Evolutionary conservation across 2,888 invertebrate genomes (phyloP).

Genomic region (Odontothrips loti): DNA sequence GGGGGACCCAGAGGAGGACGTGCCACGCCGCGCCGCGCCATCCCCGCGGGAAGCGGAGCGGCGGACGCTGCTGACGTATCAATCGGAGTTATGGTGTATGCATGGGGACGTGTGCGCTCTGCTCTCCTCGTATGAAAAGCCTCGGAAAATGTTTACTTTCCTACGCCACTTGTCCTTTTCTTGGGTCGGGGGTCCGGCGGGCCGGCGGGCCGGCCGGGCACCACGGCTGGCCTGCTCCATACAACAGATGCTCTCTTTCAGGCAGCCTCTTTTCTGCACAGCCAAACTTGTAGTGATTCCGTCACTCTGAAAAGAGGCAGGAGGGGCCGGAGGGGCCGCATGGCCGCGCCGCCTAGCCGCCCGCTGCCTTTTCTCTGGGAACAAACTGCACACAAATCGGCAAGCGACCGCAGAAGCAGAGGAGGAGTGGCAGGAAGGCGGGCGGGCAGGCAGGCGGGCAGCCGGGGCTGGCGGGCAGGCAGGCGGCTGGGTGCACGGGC

Average conservation of each 20-base stretch:
- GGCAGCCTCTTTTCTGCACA: slow-evolving; percentile 14
- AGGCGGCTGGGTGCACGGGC: background rate
- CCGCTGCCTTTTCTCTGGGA: slow-evolving; percentile 14
- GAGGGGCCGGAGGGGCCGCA: background rate
- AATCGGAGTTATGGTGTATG: background rate
- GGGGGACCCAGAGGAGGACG: too few species aligned
- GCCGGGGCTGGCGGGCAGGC: background rate
- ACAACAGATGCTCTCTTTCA: slow-evolving; percentile 24
- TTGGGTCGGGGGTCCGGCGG: background rate
- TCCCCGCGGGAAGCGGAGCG: too few species aligned
- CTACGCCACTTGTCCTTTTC: background rate
- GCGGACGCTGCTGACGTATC: too few species aligned
- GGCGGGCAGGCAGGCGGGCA: background rate
- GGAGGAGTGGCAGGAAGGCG: background rate
- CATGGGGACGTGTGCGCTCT: background rate
- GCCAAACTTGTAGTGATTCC: slow-evolving; percentile 20
- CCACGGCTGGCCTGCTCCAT: background rate
- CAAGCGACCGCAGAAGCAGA: slow-evolving; percentile 4
- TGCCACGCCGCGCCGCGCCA: too few species aligned
- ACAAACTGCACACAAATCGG: slow-evolving; percentile 26
- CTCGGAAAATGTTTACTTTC: slow-evolving; percentile 21
- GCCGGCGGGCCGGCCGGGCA: background rate
- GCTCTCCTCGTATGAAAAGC: too few species aligned
- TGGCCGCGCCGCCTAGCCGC: background rate
- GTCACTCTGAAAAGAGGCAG: slow-evolving; percentile 19